phyloP scores from a whole-genome alignment of 2,113 vertebrate species.

The Brienomyrus longianalis region DNA sequence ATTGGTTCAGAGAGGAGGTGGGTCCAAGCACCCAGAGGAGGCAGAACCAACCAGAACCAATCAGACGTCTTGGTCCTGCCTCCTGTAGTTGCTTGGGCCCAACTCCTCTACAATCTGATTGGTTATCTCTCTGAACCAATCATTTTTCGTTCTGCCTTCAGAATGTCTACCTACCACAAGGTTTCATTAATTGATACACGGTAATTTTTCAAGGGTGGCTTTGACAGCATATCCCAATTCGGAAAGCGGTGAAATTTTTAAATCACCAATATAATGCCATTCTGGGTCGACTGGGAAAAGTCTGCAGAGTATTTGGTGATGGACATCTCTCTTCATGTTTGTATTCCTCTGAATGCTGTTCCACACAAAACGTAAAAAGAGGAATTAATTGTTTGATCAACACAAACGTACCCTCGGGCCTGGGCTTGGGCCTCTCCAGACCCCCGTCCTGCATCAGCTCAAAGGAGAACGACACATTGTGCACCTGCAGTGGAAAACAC shows the following conservation, averaged over 20 bases:
- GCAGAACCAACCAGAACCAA: background rate
- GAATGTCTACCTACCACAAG: too few relatives aligned
- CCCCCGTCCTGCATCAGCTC: conserved; percentile 81
- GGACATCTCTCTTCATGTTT: background rate
- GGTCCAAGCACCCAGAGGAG: background rate
- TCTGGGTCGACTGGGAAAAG: background rate
- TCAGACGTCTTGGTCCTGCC: background rate
- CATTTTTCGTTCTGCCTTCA: background rate
- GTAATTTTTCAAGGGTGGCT: background rate
- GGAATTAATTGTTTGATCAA: background rate
- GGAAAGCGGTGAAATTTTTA: background rate
- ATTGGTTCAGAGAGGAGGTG: background rate
- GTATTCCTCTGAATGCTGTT: background rate
- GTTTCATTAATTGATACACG: background rate
- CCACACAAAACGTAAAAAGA: background rate
- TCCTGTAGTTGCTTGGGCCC: background rate
- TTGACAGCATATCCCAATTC: background rate
- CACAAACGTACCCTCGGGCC: conserved; percentile 66
- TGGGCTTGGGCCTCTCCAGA: conserved; percentile 74
- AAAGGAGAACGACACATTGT: conserved; percentile 78
- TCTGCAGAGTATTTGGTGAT: background rate
- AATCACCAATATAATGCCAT: background rate
- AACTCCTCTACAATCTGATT: background rate
- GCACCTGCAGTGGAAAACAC: conserved; percentile 51
- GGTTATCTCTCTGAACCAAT: background rate